These are phyloP conservation scores for Microplitis demolitor DNA, from an alignment of 1,140 invertebrate genomes.

Conservation along the genomic window DNA sequence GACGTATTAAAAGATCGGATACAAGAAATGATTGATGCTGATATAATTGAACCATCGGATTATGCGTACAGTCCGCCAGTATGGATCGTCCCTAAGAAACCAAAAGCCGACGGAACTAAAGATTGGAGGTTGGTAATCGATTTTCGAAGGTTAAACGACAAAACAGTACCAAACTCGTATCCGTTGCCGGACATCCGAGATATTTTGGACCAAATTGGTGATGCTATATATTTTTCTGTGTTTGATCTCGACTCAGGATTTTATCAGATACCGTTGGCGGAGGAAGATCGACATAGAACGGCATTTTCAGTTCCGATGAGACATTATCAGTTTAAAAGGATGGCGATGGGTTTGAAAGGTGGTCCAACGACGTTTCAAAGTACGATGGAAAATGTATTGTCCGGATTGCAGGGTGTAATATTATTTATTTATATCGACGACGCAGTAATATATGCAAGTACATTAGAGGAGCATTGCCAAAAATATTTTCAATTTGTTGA, in stretches of 20 bases:
- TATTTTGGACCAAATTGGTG: not conserved
- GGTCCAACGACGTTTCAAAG: not conserved
- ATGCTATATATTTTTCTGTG: not conserved
- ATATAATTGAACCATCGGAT: not conserved
- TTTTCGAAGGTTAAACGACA: not conserved
- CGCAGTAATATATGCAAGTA: not conserved
- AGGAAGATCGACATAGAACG: not conserved
- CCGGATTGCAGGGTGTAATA: not conserved
- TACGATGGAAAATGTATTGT: not conserved
- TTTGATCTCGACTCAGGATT: not conserved
- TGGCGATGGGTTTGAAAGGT: not conserved
- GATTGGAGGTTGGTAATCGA: not conserved
- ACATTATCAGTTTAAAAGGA: not conserved
- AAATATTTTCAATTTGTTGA: not conserved
- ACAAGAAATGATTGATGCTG: not conserved
- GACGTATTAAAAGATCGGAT: not conserved
- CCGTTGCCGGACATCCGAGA: not conserved
- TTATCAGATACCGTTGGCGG: not conserved
- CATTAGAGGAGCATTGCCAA: not conserved
- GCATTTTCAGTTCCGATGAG: not conserved
- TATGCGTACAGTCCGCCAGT: not conserved
- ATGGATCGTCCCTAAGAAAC: not conserved
- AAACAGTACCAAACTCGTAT: not conserved
- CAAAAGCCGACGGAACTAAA: not conserved
- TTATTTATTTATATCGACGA: conserved; percentile 6